Evolutionary conservation across 2,888 invertebrate genomes (phyloP).

Genomic region (Athripsodes cinereus): DNA sequence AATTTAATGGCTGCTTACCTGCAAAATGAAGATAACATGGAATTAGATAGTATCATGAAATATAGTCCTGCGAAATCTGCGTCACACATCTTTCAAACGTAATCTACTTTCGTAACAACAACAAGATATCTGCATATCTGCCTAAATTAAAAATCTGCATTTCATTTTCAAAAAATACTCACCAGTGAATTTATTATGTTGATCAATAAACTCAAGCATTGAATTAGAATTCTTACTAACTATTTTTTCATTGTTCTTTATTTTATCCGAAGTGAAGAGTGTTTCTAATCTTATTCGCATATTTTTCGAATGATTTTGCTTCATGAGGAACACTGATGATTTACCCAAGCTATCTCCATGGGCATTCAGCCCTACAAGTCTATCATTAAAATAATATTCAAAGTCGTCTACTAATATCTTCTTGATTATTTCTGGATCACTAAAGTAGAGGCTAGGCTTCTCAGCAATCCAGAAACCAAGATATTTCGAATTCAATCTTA

Average conservation of each 20-base stretch:
- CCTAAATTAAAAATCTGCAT: too few relatives aligned
- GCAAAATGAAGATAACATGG: neutral
- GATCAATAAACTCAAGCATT: constrained; percentile 10
- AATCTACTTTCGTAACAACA: too few relatives aligned
- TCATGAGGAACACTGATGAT: constrained; percentile 29
- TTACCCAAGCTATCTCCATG: constrained; percentile 28
- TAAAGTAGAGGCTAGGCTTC: constrained; percentile 29
- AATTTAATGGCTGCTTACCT: constrained; percentile 8
- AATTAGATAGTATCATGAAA: neutral
- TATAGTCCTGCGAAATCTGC: neutral
- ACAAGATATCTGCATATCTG: too few relatives aligned
- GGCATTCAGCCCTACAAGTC: constrained; percentile 29
- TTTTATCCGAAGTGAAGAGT: constrained; percentile 28
- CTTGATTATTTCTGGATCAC: constrained; percentile 32
- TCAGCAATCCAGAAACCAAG: constrained; percentile 30
- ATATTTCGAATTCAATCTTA: constrained; percentile 20
- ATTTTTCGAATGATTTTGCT: constrained; percentile 29
- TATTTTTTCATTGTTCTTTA: constrained; percentile 29
- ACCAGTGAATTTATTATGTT: constrained; percentile 11
- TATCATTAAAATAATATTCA: constrained; percentile 30
- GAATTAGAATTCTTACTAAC: constrained; percentile 26
- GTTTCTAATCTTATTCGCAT: constrained; percentile 29
- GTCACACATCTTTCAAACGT: too few relatives aligned
- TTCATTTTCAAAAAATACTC: neutral
- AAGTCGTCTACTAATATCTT: constrained; percentile 32